These are phyloP conservation scores for Acrobasis suavella DNA, from an alignment of 2,888 invertebrate genomes.

Conservation along the genomic window DNA sequence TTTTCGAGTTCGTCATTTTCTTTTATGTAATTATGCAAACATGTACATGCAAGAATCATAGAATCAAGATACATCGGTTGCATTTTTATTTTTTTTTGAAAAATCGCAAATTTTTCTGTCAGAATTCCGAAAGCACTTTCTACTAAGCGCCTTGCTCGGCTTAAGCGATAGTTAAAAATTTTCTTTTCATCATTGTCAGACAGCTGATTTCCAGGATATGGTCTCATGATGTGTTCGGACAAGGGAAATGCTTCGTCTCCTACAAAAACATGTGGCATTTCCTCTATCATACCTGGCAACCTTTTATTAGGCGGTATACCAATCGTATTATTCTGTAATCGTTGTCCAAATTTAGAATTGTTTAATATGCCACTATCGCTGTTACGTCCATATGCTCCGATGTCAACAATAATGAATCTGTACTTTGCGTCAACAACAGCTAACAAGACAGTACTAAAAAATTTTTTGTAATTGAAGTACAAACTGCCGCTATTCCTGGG, in stretches of 20 bases:
- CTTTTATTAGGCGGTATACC: constrained; percentile 21
- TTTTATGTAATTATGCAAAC: too few relatives aligned
- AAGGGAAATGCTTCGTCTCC: constrained; percentile 40
- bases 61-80: too few relatives aligned
- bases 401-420: constrained; percentile 31
- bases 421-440: constrained; percentile 31
- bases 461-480: too few relatives aligned
- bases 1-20: too few relatives aligned
- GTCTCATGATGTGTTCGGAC: constrained; percentile 29
- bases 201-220: constrained; percentile 30
- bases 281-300: not conserved
- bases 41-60: too few relatives aligned
- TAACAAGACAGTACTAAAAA: too few relatives aligned
- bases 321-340: constrained; percentile 26
- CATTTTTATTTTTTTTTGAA: constrained; percentile 12
- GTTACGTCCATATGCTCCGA: constrained; percentile 33
- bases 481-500: constrained; percentile 28
- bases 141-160: constrained; percentile 31
- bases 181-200: constrained; percentile 27
- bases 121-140: constrained; percentile 32
- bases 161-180: constrained; percentile 32
- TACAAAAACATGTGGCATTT: constrained; percentile 39
- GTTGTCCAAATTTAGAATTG: constrained; percentile 31
- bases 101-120: constrained; percentile 31
- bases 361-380: constrained; percentile 32